These are phyloP conservation scores for Ceratotherium simum DNA, from an alignment of 2,113 vertebrate species.

Conservation along the genomic window DNA sequence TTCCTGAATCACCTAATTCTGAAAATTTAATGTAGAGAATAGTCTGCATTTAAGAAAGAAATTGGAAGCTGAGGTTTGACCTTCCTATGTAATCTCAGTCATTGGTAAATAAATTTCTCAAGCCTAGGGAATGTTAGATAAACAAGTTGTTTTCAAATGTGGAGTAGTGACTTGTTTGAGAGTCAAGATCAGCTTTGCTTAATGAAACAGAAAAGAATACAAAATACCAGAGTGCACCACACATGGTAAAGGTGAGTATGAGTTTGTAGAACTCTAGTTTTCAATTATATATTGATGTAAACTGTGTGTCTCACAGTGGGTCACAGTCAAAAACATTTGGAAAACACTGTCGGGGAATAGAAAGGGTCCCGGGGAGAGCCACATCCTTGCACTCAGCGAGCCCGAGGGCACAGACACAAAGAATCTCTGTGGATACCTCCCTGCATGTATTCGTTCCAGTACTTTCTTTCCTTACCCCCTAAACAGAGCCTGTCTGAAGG, in stretches of 20 bases:
- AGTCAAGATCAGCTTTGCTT: neutral
- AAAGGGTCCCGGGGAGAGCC: neutral
- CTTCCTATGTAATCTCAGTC: neutral
- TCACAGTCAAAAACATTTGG: neutral
- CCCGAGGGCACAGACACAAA: neutral
- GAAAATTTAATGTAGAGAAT: neutral
- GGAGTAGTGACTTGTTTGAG: neutral
- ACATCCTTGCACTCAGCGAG: neutral
- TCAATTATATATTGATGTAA: neutral
- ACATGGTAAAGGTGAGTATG: neutral
- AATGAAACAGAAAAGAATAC: neutral
- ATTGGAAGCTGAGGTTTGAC: neutral
- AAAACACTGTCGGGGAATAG: neutral
- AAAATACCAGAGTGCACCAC: neutral
- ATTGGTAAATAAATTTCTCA: neutral
- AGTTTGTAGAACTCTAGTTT: neutral
- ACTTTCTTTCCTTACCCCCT: neutral
- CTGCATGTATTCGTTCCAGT: neutral
- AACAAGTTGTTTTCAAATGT: neutral
- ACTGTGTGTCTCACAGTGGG: neutral
- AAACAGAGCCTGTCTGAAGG: neutral
- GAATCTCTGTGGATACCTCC: neutral
- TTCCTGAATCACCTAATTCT: neutral
- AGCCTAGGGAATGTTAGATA: neutral
- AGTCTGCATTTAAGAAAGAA: neutral